Conservation (phyloP, 2,113 vertebrate genomes). For the Ceyx margarethae region DNA sequence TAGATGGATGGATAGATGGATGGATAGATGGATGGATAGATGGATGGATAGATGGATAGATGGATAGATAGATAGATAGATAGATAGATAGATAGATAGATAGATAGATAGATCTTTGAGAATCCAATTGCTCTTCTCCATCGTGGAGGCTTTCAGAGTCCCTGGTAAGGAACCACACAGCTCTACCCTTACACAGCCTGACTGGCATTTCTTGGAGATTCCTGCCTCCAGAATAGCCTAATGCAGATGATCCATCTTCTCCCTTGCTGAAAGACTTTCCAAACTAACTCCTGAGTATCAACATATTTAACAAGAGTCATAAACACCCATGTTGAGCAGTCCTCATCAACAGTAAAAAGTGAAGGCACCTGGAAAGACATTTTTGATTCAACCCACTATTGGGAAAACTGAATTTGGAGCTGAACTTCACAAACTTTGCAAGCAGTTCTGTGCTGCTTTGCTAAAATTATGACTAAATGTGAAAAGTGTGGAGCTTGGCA, state of each 20-base stretch:
- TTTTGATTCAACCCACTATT: background rate
- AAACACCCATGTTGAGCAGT: background rate
- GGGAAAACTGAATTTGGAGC: constrained; percentile 9
- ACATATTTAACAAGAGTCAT: background rate
- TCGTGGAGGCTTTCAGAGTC: background rate
- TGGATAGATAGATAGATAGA: too few relatives aligned
- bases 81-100: too few relatives aligned
- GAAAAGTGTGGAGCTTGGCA: constrained; percentile 57
- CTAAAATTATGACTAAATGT: constrained; percentile 59
- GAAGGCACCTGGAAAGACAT: background rate
- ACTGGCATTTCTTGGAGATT: background rate
- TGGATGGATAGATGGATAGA: too few relatives aligned
- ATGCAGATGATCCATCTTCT: background rate
- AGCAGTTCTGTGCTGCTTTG: constrained; percentile 34
- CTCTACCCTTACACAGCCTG: background rate
- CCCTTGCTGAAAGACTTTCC: background rate
- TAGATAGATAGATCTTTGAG: background rate
- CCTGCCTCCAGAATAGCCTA: background rate
- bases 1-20: too few relatives aligned
- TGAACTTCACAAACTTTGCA: constrained; percentile 33
- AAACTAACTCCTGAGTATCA: background rate
- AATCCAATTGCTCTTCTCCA: background rate
- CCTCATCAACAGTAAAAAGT: background rate
- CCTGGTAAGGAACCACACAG: background rate
- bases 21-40: too few relatives aligned